Conservation (phyloP, 2,113 vertebrate species). For the Cyphomyrus plagiostoma region DNA sequence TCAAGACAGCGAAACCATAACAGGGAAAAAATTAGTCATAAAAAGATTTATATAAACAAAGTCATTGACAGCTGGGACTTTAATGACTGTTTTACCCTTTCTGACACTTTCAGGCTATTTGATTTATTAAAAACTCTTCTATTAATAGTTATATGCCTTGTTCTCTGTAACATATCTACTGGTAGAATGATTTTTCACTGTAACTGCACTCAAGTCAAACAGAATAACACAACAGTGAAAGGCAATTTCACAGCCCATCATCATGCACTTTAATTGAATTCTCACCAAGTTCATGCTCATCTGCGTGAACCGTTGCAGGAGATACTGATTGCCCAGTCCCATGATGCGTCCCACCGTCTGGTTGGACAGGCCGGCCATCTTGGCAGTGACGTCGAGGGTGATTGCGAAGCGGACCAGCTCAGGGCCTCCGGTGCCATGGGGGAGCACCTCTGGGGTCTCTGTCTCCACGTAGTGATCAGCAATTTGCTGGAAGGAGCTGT, state of each 20-base stretch:
- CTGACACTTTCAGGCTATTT: background rate
- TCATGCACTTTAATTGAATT: background rate
- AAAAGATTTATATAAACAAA: background rate
- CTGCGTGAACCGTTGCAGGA: constrained; percentile 61
- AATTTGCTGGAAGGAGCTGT: constrained; percentile 71
- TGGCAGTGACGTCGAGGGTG: constrained; percentile 57
- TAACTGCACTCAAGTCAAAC: background rate
- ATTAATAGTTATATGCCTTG: background rate
- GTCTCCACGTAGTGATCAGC: constrained; percentile 60
- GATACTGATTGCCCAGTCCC: constrained; percentile 66
- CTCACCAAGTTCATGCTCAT: constrained; percentile 20
- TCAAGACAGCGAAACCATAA: background rate
- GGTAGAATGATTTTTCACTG: background rate
- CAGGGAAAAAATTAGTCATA: background rate
- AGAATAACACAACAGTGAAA: background rate
- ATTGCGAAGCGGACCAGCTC: constrained; percentile 54
- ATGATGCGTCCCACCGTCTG: constrained; percentile 69
- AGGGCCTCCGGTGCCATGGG: constrained; percentile 31
- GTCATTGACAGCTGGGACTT: background rate
- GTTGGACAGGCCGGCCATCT: constrained; percentile 31
- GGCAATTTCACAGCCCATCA: background rate
- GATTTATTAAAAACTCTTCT: background rate
- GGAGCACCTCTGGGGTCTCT: constrained; percentile 32
- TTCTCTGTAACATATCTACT: background rate
- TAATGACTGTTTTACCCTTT: background rate